Evolutionary conservation across 2,113 vertebrate genomes (phyloP).

Genomic region (Phalacrocorax brasilianus): DNA sequence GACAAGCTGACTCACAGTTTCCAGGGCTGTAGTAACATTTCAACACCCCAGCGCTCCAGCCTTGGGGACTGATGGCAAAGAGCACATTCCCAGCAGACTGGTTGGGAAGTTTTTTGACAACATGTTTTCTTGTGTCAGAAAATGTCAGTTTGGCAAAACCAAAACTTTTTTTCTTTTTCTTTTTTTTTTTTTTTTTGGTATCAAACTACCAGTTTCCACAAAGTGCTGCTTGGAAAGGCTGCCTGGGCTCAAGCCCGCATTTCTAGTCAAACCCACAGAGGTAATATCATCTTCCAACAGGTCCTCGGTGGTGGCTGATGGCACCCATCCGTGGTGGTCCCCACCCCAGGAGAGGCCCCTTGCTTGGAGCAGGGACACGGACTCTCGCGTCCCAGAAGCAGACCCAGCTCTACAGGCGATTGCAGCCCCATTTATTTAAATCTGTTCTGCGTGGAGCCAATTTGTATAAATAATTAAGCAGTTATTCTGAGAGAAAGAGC

Average conservation of each 20-base stretch:
- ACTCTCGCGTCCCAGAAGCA: not conserved
- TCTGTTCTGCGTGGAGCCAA: not conserved
- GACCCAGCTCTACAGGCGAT: fast-evolving
- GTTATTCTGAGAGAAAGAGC: not conserved
- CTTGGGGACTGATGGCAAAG: constrained; percentile 57
- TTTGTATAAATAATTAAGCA: not conserved
- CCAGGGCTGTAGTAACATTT: constrained; percentile 59
- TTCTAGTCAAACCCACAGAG: not conserved
- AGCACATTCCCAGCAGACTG: constrained; percentile 53
- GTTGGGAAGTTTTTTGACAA: not conserved
- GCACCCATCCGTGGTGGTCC: not conserved
- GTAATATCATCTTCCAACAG: not conserved
- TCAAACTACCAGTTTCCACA: not conserved
- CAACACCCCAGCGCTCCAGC: constrained; percentile 47
- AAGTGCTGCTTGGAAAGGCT: not conserved
- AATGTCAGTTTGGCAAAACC: not conserved
- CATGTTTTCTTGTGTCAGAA: constrained; percentile 28
- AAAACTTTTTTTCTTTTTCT: not conserved
- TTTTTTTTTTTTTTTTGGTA: not conserved
- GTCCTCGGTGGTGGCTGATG: not conserved
- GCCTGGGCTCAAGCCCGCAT: not conserved
- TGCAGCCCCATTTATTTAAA: not conserved
- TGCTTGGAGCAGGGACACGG: not conserved
- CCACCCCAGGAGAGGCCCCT: not conserved
- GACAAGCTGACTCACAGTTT: constrained; percentile 66